Base-by-base conservation (phyloP, 2,797 vertebrate species). In the Scolopax bukidnonensis region DNA sequence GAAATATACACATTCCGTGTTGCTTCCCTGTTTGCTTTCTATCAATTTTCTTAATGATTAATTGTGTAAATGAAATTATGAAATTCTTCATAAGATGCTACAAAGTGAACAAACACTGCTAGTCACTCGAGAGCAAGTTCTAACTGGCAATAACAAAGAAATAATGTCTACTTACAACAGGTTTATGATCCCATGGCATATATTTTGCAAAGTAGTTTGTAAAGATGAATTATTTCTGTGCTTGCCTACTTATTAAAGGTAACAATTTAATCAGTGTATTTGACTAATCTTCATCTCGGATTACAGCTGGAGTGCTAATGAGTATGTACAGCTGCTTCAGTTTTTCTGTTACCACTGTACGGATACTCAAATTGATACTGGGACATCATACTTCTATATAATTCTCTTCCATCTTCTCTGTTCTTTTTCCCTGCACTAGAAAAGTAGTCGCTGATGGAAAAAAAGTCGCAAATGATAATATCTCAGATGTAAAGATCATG, bases 261-360 rank as follows among this genome's bases (percentile, higher is more conserved):
- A 88, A 47, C 61, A 56, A 25, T 84, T 93, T 90, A 93, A 84
- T 90, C 40, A 60, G 8, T 74, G 50, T 54, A 17, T 90, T 81
- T 88, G 81, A 30, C 68, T 90, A 78, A 56, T 90, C 51, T 92
- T 65, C 21, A 61, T 87, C 30, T 74, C 9, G 14, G 67, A 74
- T 91, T 79, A 57, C 33, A 83, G 63, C 68, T 91, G 75, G 48
- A 93, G 38, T 90, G 53, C 67, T 95, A 61, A 84, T 59, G 74
- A 73, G 16, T 68, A 36, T 12, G 16, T 93, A 14, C 84, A 94
- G 47, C 84, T 89, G 68, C 61, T 91, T 61, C 89, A 53, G 41
- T 59, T 84, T 67, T 59, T 54, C 57, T 18, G 0, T 65, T 69
- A 41, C 27, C 36, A 79, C 28, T 25, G 4, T 74, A n/a, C 40